Evolutionary conservation across 2,113 vertebrate species (phyloP).

Genomic region (Hemiscyllium ocellatum): DNA sequence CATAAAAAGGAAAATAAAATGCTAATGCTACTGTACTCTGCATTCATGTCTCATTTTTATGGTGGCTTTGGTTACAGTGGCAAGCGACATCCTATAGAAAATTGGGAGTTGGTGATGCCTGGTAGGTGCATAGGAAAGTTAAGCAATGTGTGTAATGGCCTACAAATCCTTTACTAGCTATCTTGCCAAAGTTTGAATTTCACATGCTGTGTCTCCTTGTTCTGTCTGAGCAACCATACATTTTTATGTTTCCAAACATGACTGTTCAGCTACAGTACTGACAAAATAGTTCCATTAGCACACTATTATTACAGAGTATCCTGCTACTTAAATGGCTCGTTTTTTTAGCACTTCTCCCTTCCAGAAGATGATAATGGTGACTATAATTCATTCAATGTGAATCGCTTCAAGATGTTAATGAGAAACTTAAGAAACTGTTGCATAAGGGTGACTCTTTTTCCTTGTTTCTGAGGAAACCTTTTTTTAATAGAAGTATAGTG

Average conservation of each 20-base stretch:
- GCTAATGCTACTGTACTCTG: conserved; percentile 74
- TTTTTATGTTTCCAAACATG: not conserved
- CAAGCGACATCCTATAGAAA: not conserved
- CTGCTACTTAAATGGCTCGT: too few relatives aligned
- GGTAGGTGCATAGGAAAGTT: not conserved
- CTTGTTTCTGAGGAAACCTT: too few relatives aligned
- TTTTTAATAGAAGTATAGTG: too few relatives aligned
- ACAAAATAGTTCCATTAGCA: not conserved
- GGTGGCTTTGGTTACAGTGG: not conserved
- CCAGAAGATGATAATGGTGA: not conserved
- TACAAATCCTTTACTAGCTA: not conserved
- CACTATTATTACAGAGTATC: not conserved
- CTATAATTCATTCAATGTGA: not conserved
- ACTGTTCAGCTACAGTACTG: not conserved
- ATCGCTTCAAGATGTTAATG: not conserved
- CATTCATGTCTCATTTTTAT: conserved; percentile 43
- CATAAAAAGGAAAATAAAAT: conserved; percentile 89
- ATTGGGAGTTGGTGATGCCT: not conserved
- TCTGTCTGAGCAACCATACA: not conserved
- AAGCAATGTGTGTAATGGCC: not conserved
- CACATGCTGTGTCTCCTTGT: not conserved
- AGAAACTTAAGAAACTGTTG: not conserved
- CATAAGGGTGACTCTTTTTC: not conserved
- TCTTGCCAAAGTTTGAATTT: not conserved
- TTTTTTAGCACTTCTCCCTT: not conserved